phyloP scores from a whole-genome alignment of 2,113 vertebrate genomes.

The Mohoua ochrocephala region DNA sequence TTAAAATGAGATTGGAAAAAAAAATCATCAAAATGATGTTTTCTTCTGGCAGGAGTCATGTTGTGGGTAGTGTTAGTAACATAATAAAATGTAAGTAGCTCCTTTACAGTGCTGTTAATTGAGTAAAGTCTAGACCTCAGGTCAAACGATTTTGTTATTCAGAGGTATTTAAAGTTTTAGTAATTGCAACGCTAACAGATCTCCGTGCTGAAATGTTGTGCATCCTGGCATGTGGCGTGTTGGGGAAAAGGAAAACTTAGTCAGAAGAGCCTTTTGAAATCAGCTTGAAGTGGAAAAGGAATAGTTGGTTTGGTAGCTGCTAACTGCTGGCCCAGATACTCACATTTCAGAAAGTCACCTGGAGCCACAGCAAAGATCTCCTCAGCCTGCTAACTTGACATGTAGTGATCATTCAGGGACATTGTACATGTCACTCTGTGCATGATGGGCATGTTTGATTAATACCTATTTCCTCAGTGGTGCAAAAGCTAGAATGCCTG shows the following conservation, averaged over 20 bases:
- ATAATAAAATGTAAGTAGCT: neutral
- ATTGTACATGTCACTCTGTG: neutral
- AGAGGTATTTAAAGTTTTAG: neutral
- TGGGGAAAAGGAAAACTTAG: neutral
- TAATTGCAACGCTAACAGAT: neutral
- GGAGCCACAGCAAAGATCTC: neutral
- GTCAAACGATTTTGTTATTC: neutral
- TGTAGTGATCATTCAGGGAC: neutral
- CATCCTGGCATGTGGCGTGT: neutral
- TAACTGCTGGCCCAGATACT: neutral
- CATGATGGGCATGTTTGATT: conserved; percentile 19
- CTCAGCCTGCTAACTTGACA: neutral
- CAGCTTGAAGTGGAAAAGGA: neutral
- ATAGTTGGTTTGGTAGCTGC: neutral
- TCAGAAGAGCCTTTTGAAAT: neutral
- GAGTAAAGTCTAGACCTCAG: neutral
- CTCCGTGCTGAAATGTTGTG: neutral
- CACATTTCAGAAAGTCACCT: neutral
- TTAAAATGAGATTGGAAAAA: neutral
- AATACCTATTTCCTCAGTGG: conserved; percentile 1
- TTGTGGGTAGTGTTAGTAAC: neutral
- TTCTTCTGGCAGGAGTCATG: neutral
- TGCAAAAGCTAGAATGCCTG: conserved; percentile 11
- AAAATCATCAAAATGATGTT: neutral
- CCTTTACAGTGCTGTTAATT: neutral